Evolutionary conservation across 1,140 invertebrate genomes (phyloP), one percentile per base, ranked within the genome.

Genomic region (Pseudomyrmex pallidus): DNA sequence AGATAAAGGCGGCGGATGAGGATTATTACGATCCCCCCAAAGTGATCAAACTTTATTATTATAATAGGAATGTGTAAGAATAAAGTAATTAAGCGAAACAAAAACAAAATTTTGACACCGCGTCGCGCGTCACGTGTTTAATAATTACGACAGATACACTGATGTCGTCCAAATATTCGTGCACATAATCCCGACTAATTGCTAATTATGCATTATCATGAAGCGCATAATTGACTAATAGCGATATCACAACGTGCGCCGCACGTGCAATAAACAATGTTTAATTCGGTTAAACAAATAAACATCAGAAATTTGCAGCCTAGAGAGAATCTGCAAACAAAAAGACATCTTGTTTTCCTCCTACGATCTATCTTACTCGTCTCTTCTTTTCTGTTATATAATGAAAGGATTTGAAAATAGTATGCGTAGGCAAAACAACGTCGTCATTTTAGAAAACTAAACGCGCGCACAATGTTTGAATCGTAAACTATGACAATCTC

Each of bases 361-460:
- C 64, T n/a, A 61, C 82, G 56, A 82, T 22, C 72, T 35, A 52
- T 80, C 77, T 67, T 72, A 52, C 63, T 48, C 46, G 63, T 73
- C 35, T 48, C 70, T 54, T 70, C 50, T 84, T 67, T 67, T 35
- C 35, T 61, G 66, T 91, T 90, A 86, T 77, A 88, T 84, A 90
- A 92, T 83, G 67, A 70, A 64, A 68, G 48, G 44, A 87, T 88
- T 90, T 78, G 82, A 92, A 35, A 91, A 92, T 92, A 92, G 90
- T 90, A 87, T 35, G 89, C 89, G 91, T 91, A 88, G 90, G 89
- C 83, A 90, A 35, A 44, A 64, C 87, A 82, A 70, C 73, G 73
- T 82, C 80, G 84, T 35, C 74, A 15, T 57, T 83, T 10, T 20
- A 62, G 52, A 57, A 80, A 77, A 17, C 35, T 63, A 22, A 56